These are phyloP conservation scores for Semnopithecus entellus DNA, from an alignment of 2,113 vertebrate species.

Conservation along the genomic window DNA sequence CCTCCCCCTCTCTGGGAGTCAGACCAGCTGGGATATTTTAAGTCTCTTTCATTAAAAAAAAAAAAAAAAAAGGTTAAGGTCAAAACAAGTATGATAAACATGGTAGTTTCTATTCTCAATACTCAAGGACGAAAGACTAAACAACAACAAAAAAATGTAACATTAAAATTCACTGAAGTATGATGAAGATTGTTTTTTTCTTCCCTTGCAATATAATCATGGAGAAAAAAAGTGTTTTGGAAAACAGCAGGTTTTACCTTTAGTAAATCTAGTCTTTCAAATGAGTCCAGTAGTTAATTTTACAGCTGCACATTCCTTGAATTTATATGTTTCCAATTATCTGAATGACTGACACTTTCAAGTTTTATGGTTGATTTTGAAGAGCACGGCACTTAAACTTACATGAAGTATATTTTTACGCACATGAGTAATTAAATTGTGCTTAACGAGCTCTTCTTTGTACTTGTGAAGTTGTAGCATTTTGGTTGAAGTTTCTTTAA, in stretches of 20 bases:
- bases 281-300: conserved; percentile 78
- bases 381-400: conserved; percentile 74
- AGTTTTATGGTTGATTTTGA: conserved; percentile 84
- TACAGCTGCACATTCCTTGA: conserved; percentile 73
- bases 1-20: conserved; percentile 62
- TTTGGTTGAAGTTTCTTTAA: conserved; percentile 64
- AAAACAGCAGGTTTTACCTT: conserved; percentile 67
- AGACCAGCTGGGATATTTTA: conserved; percentile 88
- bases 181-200: conserved; percentile 58
- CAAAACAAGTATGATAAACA: conserved; percentile 88
- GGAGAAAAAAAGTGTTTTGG: conserved; percentile 59
- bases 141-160: conserved; percentile 79
- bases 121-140: conserved; percentile 85
- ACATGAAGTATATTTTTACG: conserved; percentile 79
- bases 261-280: conserved; percentile 74
- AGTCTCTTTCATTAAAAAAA: conserved; percentile 86
- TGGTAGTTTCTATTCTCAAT: conserved; percentile 85
- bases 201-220: conserved; percentile 63
- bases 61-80: conserved; percentile 86
- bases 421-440: conserved; percentile 62
- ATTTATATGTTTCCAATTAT: conserved; percentile 84
- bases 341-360: conserved; percentile 84
- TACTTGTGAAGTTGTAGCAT: conserved; percentile 54
- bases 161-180: conserved; percentile 80
- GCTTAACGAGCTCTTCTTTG: conserved; percentile 65